Base-by-base conservation (phyloP, 2,888 invertebrate genomes). In the Choreutis nemorana region DNA sequence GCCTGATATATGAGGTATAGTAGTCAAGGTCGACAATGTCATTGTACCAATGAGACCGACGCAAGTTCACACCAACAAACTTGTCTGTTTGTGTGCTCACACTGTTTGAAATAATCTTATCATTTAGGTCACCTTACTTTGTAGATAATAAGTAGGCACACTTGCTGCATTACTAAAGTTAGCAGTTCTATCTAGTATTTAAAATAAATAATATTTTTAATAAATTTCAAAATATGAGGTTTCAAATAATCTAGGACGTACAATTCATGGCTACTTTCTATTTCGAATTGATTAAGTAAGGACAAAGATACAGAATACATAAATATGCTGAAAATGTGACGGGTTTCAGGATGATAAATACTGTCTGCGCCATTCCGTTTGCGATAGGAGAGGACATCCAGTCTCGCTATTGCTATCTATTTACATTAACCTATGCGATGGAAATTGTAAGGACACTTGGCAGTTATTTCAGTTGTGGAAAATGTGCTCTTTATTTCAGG, bases 71-170 rank as follows among this genome's bases (percentile, higher is more conserved):
- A 58, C 50, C 47, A 45, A 44, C 40, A 42, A 43, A 45, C 38
- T 35, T 40, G 22, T 42, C 40, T 52, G 43, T 49, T 49, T 50
- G 43, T 59, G 16, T 22, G 2, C 23, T 13, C 21, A 28, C 26
- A 14, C 18, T 14, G 15, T 22, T 68, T 66, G 67, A 64, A 70
- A 58, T 75, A 68, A 75, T 78, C 77, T 77, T 78, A 78, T 77
- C 78, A 77, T 75, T 62, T 77, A 71, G 77, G 77, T 77, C 78
- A 77, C 77, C 72, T 77, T 77, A 72, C 72, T 63, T 62, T 66
- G 66, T 66, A 62, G 71, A 75, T 77, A 70, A 66, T 59, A 55
- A 18, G 5, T 18, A 18, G 5, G 8, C 18, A 6, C 18, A 18
- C 8, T 6, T 18, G 8, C 5, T 18, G 18, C 18, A 18, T 18